These are phyloP conservation scores for Phylloscopus trochiloides DNA, from an alignment of 2,113 vertebrate genomes.

Conservation along the genomic window DNA sequence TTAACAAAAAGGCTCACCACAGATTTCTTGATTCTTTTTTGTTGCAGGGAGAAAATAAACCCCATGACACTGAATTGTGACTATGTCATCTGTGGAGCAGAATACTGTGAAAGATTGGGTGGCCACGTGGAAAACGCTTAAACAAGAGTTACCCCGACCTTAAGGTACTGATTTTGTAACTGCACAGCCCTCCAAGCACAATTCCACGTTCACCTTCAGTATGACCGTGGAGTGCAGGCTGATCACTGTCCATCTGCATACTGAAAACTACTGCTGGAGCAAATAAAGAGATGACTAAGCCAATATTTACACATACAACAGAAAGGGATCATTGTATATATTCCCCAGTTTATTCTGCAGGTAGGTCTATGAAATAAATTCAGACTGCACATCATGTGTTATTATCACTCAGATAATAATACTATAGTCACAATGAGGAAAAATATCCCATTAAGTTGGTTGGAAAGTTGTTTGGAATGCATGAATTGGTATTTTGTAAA, in stretches of 20 bases:
- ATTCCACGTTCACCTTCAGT: background rate
- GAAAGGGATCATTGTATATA: background rate
- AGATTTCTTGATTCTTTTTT: background rate
- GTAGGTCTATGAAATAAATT: background rate
- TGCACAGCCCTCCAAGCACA: background rate
- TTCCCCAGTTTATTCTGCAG: background rate
- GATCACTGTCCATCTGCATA: background rate
- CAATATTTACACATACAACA: background rate
- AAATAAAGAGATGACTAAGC: background rate
- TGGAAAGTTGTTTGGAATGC: background rate
- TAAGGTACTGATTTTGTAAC: background rate
- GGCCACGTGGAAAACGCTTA: background rate
- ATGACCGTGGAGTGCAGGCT: background rate
- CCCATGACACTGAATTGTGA: background rate
- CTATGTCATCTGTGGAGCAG: background rate
- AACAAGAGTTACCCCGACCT: background rate
- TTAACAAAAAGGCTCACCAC: background rate
- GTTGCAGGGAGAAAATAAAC: background rate
- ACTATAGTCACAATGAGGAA: background rate
- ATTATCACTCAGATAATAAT: background rate
- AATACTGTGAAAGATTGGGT: background rate
- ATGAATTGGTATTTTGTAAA: background rate
- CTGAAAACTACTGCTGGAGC: background rate
- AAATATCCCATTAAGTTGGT: background rate
- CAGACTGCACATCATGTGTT: fast-evolving